Percentiles rank a stretch among this genome's conserved stretches.
Conservation (phyloP, 2,888 invertebrate species). For the Syrphus vitripennis region DNA sequence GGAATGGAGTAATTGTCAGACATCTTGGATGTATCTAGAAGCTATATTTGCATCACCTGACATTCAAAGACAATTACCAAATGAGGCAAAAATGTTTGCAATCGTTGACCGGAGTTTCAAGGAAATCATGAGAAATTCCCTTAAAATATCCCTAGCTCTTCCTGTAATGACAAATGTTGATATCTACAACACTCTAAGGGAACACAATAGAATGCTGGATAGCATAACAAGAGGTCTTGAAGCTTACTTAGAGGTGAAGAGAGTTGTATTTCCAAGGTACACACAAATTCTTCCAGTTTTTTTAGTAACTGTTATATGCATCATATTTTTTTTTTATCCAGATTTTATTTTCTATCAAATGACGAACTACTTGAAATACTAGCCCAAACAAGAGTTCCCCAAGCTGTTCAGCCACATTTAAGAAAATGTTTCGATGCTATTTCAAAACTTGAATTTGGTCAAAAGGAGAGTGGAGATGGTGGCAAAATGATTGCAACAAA, state of each 20-base stretch:
- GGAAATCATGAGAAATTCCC: constrained; percentile 91
- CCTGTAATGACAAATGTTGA: constrained; percentile 89
- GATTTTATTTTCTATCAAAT: constrained; percentile 94
- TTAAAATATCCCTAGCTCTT: constrained; percentile 91
- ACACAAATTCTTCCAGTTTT: not conserved
- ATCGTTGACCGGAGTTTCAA: constrained; percentile 95
- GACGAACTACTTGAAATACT: constrained; percentile 94
- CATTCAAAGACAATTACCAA: constrained; percentile 95
- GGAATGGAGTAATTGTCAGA: constrained; percentile 93
- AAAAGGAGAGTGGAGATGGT: constrained; percentile 83
- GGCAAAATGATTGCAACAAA: constrained; percentile 85
- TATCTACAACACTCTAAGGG: constrained; percentile 85
- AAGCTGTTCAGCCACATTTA: constrained; percentile 94
- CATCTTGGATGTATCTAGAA: constrained; percentile 96
- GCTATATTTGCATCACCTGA: constrained; percentile 97
- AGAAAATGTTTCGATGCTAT: constrained; percentile 95
- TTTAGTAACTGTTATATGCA: not conserved
- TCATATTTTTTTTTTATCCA: constrained; percentile 33
- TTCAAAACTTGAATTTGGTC: constrained; percentile 89
- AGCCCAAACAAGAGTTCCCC: constrained; percentile 94
- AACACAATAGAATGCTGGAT: constrained; percentile 90
- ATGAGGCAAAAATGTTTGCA: constrained; percentile 93
- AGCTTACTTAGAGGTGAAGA: constrained; percentile 93
- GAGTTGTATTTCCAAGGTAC: constrained; percentile 90
- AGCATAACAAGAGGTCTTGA: constrained; percentile 95